Conservation (phyloP, 2,797 vertebrate species). For the Myotis vivesi region DNA sequence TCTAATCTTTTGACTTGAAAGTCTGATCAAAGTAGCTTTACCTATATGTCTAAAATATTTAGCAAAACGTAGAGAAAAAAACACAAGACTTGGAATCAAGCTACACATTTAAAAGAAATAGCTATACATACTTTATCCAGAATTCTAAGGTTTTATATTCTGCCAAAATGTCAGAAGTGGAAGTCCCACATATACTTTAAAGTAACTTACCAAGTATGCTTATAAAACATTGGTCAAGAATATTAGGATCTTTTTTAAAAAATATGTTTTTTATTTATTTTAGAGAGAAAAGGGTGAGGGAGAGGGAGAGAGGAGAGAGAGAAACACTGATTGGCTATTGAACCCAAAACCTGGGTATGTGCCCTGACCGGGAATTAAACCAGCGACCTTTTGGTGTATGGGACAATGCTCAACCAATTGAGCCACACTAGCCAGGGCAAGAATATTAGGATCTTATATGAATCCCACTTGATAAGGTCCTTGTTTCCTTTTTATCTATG, state of each 20-base stretch:
- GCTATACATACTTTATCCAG: neutral
- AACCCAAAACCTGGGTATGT: no score
- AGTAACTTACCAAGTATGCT: neutral
- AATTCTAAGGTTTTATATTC: neutral
- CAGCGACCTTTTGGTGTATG: no score
- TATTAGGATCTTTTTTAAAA: neutral
- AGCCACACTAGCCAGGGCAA: neutral
- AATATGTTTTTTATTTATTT: no score
- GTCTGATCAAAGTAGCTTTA: conserved; percentile 1
- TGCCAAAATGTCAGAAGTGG: conserved; percentile 8
- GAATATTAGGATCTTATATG: neutral
- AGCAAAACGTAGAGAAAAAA: neutral
- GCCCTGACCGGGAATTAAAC: no score
- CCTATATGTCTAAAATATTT: conserved; percentile 6
- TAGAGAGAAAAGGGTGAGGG: no score
- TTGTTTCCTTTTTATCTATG: neutral
- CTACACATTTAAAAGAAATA: conserved; percentile 27
- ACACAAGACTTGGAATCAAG: neutral
- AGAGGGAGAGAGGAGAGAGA: no score
- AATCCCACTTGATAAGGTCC: neutral
- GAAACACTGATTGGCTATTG: no score
- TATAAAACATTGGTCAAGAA: conserved; percentile 15
- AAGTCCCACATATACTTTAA: neutral
- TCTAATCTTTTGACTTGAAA: conserved; percentile 44
- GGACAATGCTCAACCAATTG: no score